These are phyloP conservation scores for Centropus unirufus DNA, from an alignment of 2,113 vertebrate genomes.

Conservation along the genomic window DNA sequence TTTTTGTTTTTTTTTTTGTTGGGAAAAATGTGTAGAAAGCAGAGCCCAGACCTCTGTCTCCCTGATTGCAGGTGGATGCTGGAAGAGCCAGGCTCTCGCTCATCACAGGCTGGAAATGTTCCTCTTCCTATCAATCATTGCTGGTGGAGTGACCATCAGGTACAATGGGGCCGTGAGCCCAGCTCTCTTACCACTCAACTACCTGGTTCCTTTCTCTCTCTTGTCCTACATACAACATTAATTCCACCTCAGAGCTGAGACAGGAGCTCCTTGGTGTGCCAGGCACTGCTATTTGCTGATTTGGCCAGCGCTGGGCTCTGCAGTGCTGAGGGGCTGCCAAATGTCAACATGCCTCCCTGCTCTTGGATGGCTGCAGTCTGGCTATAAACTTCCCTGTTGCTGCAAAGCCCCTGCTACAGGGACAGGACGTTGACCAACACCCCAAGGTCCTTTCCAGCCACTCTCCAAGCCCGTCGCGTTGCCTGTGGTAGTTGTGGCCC, in stretches of 20 bases:
- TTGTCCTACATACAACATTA: not conserved
- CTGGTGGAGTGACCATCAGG: not conserved
- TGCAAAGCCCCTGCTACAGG: not conserved
- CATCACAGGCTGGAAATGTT: not conserved
- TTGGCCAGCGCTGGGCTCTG: not conserved
- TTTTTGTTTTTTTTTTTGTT: not conserved
- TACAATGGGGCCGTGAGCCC: not conserved
- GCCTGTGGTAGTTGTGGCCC: no score
- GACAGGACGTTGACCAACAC: not conserved
- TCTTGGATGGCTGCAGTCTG: not conserved
- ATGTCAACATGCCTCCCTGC: not conserved
- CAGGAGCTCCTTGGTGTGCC: not conserved
- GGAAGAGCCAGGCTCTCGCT: not conserved
- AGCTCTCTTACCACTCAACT: not conserved
- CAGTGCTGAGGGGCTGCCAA: not conserved
- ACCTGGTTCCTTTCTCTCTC: not conserved
- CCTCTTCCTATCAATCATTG: not conserved
- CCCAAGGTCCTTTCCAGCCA: no score
- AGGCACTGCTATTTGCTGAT: not conserved
- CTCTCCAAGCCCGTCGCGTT: no score
- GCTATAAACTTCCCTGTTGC: not conserved
- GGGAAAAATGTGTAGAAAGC: not conserved
- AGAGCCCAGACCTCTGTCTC: not conserved
- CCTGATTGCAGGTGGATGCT: not conserved
- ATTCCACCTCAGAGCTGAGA: not conserved